Evolutionary conservation across 2,888 invertebrate species (phyloP).

Genomic region (Glyphotaelius pellucidus): DNA sequence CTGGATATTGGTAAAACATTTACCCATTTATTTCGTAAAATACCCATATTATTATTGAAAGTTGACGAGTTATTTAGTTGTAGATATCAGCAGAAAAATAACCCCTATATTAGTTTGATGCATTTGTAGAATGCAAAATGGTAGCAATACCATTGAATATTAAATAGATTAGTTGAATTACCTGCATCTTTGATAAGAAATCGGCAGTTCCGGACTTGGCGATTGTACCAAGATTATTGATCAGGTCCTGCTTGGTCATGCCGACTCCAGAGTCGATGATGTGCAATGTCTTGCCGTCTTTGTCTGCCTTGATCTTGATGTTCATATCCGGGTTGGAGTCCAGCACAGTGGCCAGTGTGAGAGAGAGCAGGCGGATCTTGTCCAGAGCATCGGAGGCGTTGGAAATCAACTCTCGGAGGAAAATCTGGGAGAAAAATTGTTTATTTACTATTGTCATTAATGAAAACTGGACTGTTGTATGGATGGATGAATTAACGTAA

Average conservation of each 20-base stretch:
- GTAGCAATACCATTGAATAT: not conserved
- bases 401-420: constrained; percentile 97
- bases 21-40: not conserved
- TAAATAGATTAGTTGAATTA: constrained; percentile 68
- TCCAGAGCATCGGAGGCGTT: constrained; percentile 99
- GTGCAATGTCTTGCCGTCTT: constrained; percentile 93
- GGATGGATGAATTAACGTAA: no score
- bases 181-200: constrained; percentile 94
- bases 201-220: constrained; percentile 98
- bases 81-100: not conserved
- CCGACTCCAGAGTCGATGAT: constrained; percentile 98
- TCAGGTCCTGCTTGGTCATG: constrained; percentile 95
- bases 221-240: constrained; percentile 98
- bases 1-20: not conserved
- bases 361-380: constrained; percentile 95
- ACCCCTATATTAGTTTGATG: not conserved
- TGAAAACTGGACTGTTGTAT: not conserved
- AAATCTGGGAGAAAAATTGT: constrained; percentile 81
- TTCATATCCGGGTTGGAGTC: constrained; percentile 88
- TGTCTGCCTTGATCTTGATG: constrained; percentile 95
- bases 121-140: not conserved
- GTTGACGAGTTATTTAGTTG: not conserved
- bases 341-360: constrained; percentile 91
- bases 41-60: not conserved
- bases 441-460: not conserved